Percentiles rank a stretch among this genome's conserved stretches.
These are phyloP conservation scores for Tanytarsus gracilentus DNA, from an alignment of 2,888 invertebrate species.

Conservation along the genomic window DNA sequence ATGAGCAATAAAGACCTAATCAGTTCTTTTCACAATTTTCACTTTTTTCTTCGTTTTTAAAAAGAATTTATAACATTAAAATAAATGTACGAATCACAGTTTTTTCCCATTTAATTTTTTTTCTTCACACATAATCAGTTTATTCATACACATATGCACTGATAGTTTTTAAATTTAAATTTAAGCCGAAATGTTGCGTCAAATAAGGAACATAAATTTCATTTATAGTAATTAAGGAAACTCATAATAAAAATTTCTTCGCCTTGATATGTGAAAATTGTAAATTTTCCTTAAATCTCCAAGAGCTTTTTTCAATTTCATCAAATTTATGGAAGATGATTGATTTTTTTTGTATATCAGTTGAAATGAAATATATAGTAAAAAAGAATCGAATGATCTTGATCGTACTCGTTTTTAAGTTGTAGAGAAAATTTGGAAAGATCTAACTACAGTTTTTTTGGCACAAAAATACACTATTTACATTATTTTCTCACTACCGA, in stretches of 20 bases:
- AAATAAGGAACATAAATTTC: conserved; percentile 28
- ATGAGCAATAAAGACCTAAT: conserved; percentile 32
- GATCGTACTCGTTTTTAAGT: background rate
- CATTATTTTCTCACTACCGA: background rate
- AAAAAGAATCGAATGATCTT: background rate
- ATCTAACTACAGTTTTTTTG: conserved; percentile 29
- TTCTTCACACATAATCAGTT: background rate
- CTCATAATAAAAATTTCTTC: background rate
- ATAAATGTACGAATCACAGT: conserved; percentile 31
- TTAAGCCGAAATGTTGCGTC: conserved; percentile 23
- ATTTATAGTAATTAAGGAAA: background rate
- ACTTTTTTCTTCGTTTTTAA: conserved; percentile 26
- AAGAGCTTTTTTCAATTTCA: no score
- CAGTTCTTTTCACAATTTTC: conserved; percentile 33
- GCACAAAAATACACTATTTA: conserved; percentile 28
- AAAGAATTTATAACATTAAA: conserved; percentile 31
- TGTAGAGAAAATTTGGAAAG: conserved; percentile 22
- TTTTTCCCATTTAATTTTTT: conserved; percentile 27
- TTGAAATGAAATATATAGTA: background rate
- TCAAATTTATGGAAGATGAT: no score
- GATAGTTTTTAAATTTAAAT: no score
- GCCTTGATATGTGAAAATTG: no score
- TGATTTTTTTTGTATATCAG: no score
- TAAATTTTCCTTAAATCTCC: no score
- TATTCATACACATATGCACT: conserved; percentile 8